Conservation (phyloP, 2,888 invertebrate species). For the Plebejus melissa region DNA sequence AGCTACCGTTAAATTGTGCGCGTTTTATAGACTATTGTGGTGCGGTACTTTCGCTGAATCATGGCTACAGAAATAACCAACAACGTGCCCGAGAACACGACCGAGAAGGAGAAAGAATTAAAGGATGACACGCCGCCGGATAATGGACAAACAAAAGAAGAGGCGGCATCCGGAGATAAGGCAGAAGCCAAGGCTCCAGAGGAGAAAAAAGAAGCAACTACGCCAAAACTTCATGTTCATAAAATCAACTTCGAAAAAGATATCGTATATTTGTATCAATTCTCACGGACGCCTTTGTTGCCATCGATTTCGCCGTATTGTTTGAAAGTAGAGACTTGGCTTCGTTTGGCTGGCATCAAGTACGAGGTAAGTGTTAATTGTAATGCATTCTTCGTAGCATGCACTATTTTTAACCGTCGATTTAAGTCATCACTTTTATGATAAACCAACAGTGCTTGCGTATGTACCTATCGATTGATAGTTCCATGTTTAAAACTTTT, state of each 20-base stretch:
- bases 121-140: conserved; percentile 76
- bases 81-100: conserved; percentile 80
- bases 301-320: conserved; percentile 96
- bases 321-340: conserved; percentile 97
- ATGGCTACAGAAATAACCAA: conserved; percentile 90
- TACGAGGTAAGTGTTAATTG: conserved; percentile 88
- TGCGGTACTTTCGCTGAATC: conserved; percentile 47
- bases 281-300: conserved; percentile 92
- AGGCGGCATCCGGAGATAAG: conserved; percentile 69
- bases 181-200: conserved; percentile 64
- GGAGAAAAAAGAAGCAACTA: conserved; percentile 81
- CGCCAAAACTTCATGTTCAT: conserved; percentile 89
- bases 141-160: conserved; percentile 68
- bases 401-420: conserved; percentile 27
- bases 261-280: conserved; percentile 95
- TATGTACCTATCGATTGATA: conserved; percentile 34
- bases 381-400: not conserved
- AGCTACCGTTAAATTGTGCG: conserved; percentile 41
- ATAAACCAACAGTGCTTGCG: conserved; percentile 41
- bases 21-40: conserved; percentile 42
- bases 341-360: conserved; percentile 92
- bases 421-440: conserved; percentile 29
- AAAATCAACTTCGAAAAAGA: conserved; percentile 95
- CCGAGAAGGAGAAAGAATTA: conserved; percentile 81
- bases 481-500: conserved; percentile 37